Base-by-base conservation (phyloP, 92 coral and sea anemone genomes). In the Parazoanthus darwini region DNA sequence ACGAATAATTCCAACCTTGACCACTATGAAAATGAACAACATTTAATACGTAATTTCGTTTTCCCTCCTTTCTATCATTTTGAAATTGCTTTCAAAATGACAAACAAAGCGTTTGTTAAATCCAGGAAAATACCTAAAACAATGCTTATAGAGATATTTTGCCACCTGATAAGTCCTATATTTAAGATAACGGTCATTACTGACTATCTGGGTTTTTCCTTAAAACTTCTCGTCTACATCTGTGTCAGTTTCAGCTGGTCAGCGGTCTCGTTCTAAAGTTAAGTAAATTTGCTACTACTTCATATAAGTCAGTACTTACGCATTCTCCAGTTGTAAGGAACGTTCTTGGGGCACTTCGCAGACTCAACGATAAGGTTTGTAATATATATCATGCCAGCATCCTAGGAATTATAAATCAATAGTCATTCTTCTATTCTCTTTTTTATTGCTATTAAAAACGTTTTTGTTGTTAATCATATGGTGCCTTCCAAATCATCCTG, bases 341-440 rank as follows among this genome's bases (percentile, higher is more conserved):
- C 5, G 10, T 3, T 8, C 42, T n/a, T n/a, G 10, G 86, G 86
- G 86, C 94, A 93, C 23, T 90, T 89, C 8, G 89, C 89, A 8
- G 95, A 89, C 78, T 87, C 77, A 51, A 94, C 92, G 22, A 39
- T 80, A 85, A 95, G 83, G 67, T 94, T 89, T 22, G 93, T 89
- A 37, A 92, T 77, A 81, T 92, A 92, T 48, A 94, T 74, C 48
- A 95, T 85, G 4, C 98, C 98, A 89, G 91, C 90, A 37, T 92
- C 92, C 98, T 94, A 6, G 13, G 29, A 82, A 82, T 13, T 8
- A 22, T 15, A 38, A 25, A 26, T 13, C 5, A 25, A 25, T 26
- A n/a, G 5, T 63, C 9, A 50, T 77, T 77, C 1, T 77, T 37
- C 33, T 63, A 18, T 16, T 63, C 2, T 11, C 18, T 11, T 0